These are phyloP conservation scores for Silurus glanis DNA, from an alignment of 2,113 vertebrate species.

Conservation along the genomic window DNA sequence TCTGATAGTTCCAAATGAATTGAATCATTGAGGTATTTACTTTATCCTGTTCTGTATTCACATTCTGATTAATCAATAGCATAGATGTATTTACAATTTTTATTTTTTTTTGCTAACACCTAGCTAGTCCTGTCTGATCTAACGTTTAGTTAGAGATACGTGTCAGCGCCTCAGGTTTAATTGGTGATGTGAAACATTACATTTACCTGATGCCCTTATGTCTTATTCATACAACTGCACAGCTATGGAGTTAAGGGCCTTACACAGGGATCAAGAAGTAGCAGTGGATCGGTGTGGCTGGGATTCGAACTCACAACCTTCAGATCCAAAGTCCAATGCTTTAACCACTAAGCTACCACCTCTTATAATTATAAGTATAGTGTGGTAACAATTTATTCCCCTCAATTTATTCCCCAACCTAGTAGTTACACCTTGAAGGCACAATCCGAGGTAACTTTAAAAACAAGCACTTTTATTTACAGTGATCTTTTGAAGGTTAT, in stretches of 20 bases:
- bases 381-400: background rate
- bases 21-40: background rate
- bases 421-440: background rate
- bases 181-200: background rate
- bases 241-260: too few relatives aligned
- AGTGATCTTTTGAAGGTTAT: background rate
- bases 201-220: too few relatives aligned
- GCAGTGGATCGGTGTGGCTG: too few relatives aligned
- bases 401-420: background rate
- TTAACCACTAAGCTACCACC: too few relatives aligned
- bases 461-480: background rate
- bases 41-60: background rate
- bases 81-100: background rate
- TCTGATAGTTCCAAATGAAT: too few relatives aligned
- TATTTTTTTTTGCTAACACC: too few relatives aligned
- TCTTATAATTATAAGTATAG: too few relatives aligned
- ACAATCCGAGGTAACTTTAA: background rate
- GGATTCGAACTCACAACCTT: too few relatives aligned
- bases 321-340: too few relatives aligned
- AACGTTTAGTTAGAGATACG: background rate
- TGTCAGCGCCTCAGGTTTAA: background rate
- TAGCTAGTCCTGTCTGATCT: background rate
- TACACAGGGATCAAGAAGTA: too few relatives aligned
- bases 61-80: background rate
- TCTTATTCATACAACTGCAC: too few relatives aligned